phyloP scores from a whole-genome alignment of 30 jellyfish, hydroid and myxozoan species.

The Pelagia noctiluca region DNA sequence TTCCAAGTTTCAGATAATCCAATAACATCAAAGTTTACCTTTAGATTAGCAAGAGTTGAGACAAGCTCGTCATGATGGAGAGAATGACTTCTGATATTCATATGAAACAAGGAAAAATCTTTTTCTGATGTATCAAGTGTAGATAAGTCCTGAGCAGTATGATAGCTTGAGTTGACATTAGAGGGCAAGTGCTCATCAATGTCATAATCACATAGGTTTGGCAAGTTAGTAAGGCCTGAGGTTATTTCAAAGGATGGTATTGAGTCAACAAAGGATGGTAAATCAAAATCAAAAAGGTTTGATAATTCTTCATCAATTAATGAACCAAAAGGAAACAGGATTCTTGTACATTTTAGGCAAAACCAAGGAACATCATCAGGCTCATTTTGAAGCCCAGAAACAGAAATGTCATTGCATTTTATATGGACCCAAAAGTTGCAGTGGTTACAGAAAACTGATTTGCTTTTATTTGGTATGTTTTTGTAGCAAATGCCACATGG shows the following conservation, averaged over 20 bases:
- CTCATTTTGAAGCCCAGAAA: not conserved
- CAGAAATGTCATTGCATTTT: constrained; percentile 13
- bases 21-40: constrained; percentile 6
- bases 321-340: constrained; percentile 10
- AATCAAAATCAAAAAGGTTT: constrained; percentile 13
- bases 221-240: constrained; percentile 14
- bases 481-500: too few relatives aligned
- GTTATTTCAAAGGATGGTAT: constrained; percentile 29
- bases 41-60: constrained; percentile 5
- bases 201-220: constrained; percentile 8
- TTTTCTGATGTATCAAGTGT: not conserved
- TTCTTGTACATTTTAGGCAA: constrained; percentile 2
- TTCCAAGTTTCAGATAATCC: too few relatives aligned
- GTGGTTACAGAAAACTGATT: constrained; percentile 8
- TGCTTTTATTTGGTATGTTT: not conserved
- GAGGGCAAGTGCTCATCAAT: constrained; percentile 18
- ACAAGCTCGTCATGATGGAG: constrained; percentile 16
- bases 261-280: constrained; percentile 18
- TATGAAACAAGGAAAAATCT: too few relatives aligned
- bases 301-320: not conserved
- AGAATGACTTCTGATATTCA: constrained; percentile 18
- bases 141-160: not conserved
- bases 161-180: constrained; percentile 26
- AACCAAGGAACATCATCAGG: constrained; percentile 10
- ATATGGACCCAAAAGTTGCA: constrained; percentile 20